Evolutionary conservation across 1,140 invertebrate species (phyloP).

Genomic region (Cepaea nemoralis): DNA sequence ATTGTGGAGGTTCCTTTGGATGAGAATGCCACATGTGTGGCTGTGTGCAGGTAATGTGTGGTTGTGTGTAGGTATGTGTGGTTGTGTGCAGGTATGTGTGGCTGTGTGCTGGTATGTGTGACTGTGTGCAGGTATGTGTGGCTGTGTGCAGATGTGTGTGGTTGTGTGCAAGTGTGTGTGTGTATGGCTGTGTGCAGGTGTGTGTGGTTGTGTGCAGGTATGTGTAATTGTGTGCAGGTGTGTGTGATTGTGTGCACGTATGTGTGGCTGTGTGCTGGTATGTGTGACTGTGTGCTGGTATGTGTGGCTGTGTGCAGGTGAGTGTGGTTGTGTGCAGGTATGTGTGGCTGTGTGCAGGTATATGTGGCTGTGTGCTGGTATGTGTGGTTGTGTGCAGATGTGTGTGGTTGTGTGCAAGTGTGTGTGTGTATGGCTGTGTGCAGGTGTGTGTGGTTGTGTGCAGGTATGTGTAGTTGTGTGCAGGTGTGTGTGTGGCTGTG

Average conservation of each 20-base stretch:
- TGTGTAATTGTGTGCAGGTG: no score
- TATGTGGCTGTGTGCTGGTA: no score
- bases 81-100: background rate
- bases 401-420: no score
- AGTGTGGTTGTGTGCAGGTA: background rate
- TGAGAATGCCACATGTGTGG: constrained; percentile 39
- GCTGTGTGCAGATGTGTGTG: background rate
- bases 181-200: no score
- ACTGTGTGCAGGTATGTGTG: constrained; percentile 44
- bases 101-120: background rate
- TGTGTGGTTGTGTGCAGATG: background rate
- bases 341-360: constrained; percentile 43
- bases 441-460: no score
- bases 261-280: no score
- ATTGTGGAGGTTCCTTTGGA: constrained; percentile 49
- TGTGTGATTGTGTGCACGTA: background rate
- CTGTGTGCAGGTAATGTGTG: constrained; percentile 47
- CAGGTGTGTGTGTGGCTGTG: constrained; percentile 41
- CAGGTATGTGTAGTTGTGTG: background rate
- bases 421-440: constrained; percentile 46
- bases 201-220: constrained; percentile 43
- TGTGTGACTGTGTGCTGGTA: constrained; percentile 43
- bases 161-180: background rate
- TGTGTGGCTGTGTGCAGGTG: no score
- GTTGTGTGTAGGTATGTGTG: background rate